Percentiles rank a stretch among this genome's conserved stretches.
phyloP scores from a whole-genome alignment of 2,888 invertebrate genomes.

The Leptinotarsa rubiginosa region DNA sequence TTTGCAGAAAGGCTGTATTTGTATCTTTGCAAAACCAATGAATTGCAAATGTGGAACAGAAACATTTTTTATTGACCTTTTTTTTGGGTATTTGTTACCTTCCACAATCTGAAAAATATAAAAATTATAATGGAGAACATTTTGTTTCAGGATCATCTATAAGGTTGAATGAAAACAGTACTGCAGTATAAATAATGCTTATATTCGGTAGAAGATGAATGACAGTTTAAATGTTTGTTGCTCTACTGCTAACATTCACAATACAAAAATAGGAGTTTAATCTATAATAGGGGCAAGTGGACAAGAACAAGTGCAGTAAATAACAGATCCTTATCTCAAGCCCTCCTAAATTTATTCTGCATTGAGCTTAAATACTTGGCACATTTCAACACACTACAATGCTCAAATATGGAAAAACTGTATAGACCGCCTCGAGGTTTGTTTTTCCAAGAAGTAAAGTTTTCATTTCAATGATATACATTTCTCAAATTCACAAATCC shows the following conservation, averaged over 20 bases:
- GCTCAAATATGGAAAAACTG: neutral
- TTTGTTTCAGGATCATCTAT: neutral
- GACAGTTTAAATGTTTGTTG: slow-evolving; percentile 5
- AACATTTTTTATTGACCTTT: no score
- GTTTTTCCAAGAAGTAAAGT: no score
- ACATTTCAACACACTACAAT: neutral
- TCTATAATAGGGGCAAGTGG: slow-evolving; percentile 11
- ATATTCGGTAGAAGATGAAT: slow-evolving; percentile 10
- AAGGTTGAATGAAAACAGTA: neutral
- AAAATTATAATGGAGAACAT: no score
- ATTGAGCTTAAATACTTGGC: slow-evolving; percentile 20
- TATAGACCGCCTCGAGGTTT: no score
- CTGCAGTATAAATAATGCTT: slow-evolving; percentile 9
- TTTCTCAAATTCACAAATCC: no score
- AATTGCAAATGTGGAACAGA: neutral
- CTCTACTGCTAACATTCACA: slow-evolving; percentile 6
- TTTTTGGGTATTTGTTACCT: no score
- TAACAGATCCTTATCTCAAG: slow-evolving; percentile 14
- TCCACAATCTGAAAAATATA: no score
- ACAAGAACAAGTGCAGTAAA: slow-evolving; percentile 13
- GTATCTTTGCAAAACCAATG: no score
- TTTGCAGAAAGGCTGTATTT: no score
- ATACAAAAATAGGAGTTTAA: slow-evolving; percentile 11
- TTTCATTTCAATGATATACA: no score
- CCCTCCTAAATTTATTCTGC: neutral